These are phyloP conservation scores for Eciton burchellii DNA, from an alignment of 1,140 invertebrate species.

Conservation along the genomic window DNA sequence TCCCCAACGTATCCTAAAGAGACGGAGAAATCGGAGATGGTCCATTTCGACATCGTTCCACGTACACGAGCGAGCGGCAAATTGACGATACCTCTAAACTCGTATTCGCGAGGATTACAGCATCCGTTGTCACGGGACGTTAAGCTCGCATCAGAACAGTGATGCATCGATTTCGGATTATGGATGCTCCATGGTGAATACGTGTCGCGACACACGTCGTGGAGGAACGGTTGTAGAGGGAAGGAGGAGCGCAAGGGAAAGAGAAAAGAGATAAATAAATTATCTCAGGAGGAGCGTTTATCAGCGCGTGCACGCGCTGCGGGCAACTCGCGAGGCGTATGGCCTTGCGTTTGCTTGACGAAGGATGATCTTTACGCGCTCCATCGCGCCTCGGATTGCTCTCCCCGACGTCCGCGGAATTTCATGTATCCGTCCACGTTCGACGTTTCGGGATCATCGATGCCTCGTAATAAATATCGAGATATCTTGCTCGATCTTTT, in stretches of 20 bases:
- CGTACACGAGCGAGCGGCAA: constrained; percentile 13
- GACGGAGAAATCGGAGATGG: not conserved
- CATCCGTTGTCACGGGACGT: constrained; percentile 39
- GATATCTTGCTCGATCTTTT: not conserved
- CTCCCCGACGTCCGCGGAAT: constrained; percentile 20
- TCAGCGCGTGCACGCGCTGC: not conserved
- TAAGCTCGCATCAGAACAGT: constrained; percentile 49
- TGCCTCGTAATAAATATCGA: constrained; percentile 23
- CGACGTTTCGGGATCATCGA: not conserved
- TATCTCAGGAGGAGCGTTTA: constrained; percentile 34
- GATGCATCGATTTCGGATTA: constrained; percentile 57
- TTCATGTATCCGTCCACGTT: not conserved
- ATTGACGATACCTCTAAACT: constrained; percentile 53
- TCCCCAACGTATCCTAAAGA: constrained; percentile 18
- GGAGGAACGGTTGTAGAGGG: not conserved
- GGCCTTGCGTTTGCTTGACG: constrained; percentile 25
- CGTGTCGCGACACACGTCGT: constrained; percentile 13
- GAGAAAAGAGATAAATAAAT: constrained; percentile 29
- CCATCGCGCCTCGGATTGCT: constrained; percentile 19
- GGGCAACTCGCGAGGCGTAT: not conserved
- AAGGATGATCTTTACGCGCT: not conserved
- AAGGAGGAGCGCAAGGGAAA: too few species aligned
- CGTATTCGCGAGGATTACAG: constrained; percentile 46
- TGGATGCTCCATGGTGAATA: constrained; percentile 45
- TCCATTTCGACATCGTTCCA: not conserved